Percentiles rank a stretch among this genome's conserved stretches.
These are phyloP conservation scores for Riparia riparia DNA, from an alignment of 2,113 vertebrate species.

Conservation along the genomic window DNA sequence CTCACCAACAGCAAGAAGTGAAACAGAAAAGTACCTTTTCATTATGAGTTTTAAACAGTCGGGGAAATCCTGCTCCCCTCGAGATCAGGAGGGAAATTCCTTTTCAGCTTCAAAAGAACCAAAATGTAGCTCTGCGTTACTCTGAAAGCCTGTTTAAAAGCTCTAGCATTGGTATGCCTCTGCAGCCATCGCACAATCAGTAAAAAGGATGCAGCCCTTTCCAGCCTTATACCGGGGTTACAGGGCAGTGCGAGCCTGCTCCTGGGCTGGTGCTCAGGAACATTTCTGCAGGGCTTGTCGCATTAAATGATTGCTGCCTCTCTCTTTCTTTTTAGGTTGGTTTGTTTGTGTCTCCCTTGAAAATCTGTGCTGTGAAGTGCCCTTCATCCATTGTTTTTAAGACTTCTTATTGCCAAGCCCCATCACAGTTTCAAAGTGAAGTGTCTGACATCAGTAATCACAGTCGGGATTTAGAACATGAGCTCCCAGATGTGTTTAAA, in stretches of 20 bases:
- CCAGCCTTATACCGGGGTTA: neutral
- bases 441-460: neutral
- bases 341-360: neutral
- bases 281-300: neutral
- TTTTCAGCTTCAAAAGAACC: neutral
- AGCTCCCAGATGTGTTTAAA: neutral
- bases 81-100: slow-evolving; percentile 39
- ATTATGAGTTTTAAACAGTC: neutral
- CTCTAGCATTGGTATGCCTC: neutral
- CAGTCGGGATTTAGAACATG: neutral
- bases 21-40: slow-evolving; percentile 37
- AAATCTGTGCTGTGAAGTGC: neutral
- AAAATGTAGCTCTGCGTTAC: neutral
- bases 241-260: neutral
- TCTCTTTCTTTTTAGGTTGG: neutral
- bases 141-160: neutral
- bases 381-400: neutral
- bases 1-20: neutral
- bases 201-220: neutral
- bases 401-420: neutral
- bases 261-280: neutral
- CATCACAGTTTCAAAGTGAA: neutral
- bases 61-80: slow-evolving; percentile 25
- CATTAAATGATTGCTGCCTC: neutral
- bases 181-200: neutral